These are phyloP conservation scores for Balaeniceps rex DNA, from an alignment of 2,113 vertebrate genomes.

Conservation along the genomic window DNA sequence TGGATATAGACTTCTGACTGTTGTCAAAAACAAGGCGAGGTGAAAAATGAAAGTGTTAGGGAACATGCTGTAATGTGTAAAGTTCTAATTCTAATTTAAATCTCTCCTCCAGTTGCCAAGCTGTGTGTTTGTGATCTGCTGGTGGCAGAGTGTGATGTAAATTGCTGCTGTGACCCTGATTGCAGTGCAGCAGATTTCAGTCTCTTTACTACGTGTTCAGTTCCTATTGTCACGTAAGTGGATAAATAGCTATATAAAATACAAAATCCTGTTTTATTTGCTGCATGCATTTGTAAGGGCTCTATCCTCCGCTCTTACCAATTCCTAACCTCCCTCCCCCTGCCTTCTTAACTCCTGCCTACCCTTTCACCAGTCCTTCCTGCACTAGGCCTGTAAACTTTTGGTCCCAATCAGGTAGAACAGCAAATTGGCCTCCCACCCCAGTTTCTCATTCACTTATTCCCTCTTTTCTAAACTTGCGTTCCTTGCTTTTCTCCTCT, in stretches of 20 bases:
- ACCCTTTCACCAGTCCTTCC: background rate
- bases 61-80: background rate
- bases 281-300: background rate
- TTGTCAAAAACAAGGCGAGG: background rate
- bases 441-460: background rate
- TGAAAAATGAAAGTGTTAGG: background rate
- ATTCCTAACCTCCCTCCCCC: background rate
- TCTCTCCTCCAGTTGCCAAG: slow-evolving; percentile 64
- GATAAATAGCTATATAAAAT: background rate
- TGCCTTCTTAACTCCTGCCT: background rate
- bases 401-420: background rate
- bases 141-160: slow-evolving; percentile 75
- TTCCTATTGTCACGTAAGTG: slow-evolving; percentile 78
- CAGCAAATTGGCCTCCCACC: background rate
- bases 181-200: slow-evolving; percentile 73
- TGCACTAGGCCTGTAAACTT: background rate
- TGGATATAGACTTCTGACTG: background rate
- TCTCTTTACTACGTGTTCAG: slow-evolving; percentile 78
- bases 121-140: slow-evolving; percentile 81
- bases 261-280: background rate
- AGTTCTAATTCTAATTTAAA: background rate
- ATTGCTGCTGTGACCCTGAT: slow-evolving; percentile 85
- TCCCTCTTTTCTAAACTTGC: background rate
- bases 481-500: background rate
- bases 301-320: background rate